Conservation (phyloP, 2,888 invertebrate species). For the Drosophila ustulata region DNA sequence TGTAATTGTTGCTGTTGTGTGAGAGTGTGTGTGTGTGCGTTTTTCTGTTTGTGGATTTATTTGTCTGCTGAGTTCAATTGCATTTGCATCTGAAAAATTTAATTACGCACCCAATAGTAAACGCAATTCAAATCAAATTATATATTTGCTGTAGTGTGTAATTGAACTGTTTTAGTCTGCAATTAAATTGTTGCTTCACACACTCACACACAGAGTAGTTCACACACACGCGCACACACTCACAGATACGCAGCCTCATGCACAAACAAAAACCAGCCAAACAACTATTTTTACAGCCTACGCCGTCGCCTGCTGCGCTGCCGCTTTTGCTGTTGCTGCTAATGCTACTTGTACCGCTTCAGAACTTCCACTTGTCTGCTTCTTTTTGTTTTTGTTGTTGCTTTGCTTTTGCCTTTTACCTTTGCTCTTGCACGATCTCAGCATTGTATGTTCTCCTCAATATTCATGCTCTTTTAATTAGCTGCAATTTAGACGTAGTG, state of each 20-base stretch:
- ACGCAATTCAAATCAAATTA: conserved; percentile 68
- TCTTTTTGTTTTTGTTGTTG: conserved; percentile 13
- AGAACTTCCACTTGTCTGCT: conserved; percentile 54
- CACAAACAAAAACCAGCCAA: conserved; percentile 61
- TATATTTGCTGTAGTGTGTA: conserved; percentile 68
- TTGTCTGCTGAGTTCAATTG: conserved; percentile 43
- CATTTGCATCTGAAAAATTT: conserved; percentile 62
- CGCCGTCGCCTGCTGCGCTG: conserved; percentile 60
- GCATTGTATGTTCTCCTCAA: conserved; percentile 28
- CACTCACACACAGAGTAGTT: conserved; percentile 17
- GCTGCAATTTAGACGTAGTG: conserved; percentile 44
- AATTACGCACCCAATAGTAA: conserved; percentile 63
- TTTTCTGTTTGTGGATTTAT: conserved; percentile 10
- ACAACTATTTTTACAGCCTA: conserved; percentile 65
- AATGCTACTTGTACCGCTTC: conserved; percentile 28
- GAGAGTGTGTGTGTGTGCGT: conserved; percentile 13
- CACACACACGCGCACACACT: conserved; percentile 31
- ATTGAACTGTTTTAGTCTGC: conserved; percentile 73
- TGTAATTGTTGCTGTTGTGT: conserved; percentile 31
- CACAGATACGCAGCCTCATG: conserved; percentile 37
- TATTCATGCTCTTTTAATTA: conserved; percentile 43
- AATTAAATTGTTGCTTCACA: conserved; percentile 72
- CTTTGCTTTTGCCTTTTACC: conserved; percentile 24
- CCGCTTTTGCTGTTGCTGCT: conserved; percentile 8
- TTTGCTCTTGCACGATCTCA: conserved; percentile 50